Evolutionary conservation across 1,140 invertebrate genomes (phyloP).

Genomic region (Drosophila littoralis): DNA sequence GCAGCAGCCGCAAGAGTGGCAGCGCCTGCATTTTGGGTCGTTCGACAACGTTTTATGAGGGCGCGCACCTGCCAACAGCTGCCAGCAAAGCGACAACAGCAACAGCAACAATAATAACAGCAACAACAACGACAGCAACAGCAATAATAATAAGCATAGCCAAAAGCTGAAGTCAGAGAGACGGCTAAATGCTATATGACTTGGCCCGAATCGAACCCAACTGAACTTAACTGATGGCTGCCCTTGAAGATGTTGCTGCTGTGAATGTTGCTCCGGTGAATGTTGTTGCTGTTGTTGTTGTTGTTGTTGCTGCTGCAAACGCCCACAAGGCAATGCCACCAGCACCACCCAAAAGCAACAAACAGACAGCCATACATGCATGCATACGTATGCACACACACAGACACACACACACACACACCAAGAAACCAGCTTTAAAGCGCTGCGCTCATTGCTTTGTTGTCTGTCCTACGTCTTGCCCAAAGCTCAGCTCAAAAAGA

Average conservation of each 20-base stretch:
- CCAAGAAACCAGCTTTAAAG: slow-evolving; percentile 66
- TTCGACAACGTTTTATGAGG: slow-evolving; percentile 65
- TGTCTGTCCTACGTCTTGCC: slow-evolving; percentile 40
- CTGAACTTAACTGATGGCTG: slow-evolving; percentile 37
- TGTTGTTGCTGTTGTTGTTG: slow-evolving; percentile 16
- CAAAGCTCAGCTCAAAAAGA: slow-evolving; percentile 60
- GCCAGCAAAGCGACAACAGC: slow-evolving; percentile 37
- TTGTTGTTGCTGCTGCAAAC: slow-evolving; percentile 34
- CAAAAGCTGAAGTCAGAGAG: slow-evolving; percentile 69
- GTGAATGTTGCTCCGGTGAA: slow-evolving; percentile 21
- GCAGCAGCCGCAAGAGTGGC: slow-evolving; percentile 12
- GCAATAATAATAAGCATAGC: slow-evolving; percentile 67
- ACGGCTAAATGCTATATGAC: slow-evolving; percentile 32
- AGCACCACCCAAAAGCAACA: slow-evolving; percentile 61
- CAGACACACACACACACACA: slow-evolving; percentile 1
- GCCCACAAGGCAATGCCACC: slow-evolving; percentile 56
- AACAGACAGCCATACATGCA: slow-evolving; percentile 36
- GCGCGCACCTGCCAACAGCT: slow-evolving; percentile 81
- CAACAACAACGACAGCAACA: slow-evolving; percentile 17
- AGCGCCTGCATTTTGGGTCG: slow-evolving; percentile 48
- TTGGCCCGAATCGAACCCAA: slow-evolving; percentile 42
- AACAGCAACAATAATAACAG: slow-evolving; percentile 42
- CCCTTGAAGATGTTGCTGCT: slow-evolving; percentile 66
- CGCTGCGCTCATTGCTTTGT: slow-evolving; percentile 66
- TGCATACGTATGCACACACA: slow-evolving; percentile 14